phyloP scores from a whole-genome alignment of 2,797 vertebrate genomes.

The Urocyon cinereoargenteus region DNA sequence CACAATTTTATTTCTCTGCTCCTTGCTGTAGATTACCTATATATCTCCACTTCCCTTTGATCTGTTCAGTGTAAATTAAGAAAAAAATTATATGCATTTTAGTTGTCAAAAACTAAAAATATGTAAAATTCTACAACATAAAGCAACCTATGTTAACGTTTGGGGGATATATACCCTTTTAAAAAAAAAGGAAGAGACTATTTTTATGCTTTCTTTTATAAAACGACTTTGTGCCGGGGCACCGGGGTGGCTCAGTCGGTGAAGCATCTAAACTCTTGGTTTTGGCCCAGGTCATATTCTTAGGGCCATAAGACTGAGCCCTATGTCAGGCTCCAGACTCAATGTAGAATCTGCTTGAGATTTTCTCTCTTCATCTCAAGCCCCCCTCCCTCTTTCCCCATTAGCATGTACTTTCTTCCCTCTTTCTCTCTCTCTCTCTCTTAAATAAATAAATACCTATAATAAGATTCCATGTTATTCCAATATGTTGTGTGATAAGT shows the following conservation, averaged over 20 bases:
- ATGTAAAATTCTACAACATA: background rate
- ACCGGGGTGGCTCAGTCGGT: background rate
- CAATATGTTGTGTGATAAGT: background rate
- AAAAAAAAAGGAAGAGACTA: background rate
- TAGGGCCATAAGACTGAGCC: background rate
- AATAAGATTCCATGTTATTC: too few species aligned
- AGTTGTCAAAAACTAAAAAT: conserved; percentile 36
- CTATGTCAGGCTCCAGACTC: background rate
- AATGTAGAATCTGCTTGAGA: background rate
- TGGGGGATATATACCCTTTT: background rate
- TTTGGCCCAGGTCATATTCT: background rate
- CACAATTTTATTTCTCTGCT: background rate
- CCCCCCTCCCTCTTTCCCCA: background rate
- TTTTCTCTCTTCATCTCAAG: background rate
- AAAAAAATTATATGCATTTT: background rate
- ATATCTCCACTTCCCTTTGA: background rate
- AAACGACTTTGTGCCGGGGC: background rate
- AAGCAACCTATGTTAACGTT: background rate
- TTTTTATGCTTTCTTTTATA: background rate
- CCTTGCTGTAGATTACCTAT: background rate
- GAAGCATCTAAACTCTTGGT: background rate
- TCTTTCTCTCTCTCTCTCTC: background rate
- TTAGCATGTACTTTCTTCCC: background rate
- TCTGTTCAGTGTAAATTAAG: background rate
- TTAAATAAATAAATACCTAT: background rate